Evolutionary conservation across 2,113 vertebrate genomes (phyloP).

Genomic region (Himantopus leucocephalus): DNA sequence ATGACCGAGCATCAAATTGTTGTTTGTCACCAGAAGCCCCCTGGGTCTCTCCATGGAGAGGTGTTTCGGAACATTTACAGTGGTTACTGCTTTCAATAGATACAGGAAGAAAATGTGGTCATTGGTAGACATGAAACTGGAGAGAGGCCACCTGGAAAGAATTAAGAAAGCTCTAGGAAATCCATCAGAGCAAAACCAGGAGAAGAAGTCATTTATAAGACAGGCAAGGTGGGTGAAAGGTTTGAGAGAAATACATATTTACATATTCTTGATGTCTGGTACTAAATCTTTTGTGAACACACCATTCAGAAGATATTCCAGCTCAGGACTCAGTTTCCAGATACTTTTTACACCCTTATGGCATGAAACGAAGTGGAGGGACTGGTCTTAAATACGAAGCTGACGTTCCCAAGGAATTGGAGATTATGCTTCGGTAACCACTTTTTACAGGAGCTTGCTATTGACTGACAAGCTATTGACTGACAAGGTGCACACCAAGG

Average conservation of each 20-base stretch:
- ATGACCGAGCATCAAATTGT: background rate
- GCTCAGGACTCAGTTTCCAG: background rate
- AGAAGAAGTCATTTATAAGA: background rate
- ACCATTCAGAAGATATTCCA: background rate
- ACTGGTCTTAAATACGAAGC: background rate
- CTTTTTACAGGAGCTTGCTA: background rate
- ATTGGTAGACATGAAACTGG: background rate
- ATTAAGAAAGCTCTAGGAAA: background rate
- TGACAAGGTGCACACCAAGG: fast-evolving
- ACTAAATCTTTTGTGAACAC: background rate
- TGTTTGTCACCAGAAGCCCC: background rate
- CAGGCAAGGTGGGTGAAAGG: background rate
- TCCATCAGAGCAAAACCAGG: background rate
- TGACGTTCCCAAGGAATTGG: background rate
- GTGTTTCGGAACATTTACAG: background rate
- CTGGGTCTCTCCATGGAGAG: background rate
- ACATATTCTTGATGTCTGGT: background rate
- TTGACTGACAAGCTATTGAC: background rate
- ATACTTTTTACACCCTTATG: fast-evolving
- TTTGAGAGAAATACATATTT: background rate
- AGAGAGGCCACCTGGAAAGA: background rate
- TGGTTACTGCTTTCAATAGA: background rate
- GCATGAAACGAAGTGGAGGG: background rate
- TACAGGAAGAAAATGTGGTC: background rate
- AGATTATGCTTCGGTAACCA: background rate